Percentiles rank a stretch among this genome's conserved stretches.
phyloP scores from a whole-genome alignment of 1,140 invertebrate genomes.

The Delia radicum region DNA sequence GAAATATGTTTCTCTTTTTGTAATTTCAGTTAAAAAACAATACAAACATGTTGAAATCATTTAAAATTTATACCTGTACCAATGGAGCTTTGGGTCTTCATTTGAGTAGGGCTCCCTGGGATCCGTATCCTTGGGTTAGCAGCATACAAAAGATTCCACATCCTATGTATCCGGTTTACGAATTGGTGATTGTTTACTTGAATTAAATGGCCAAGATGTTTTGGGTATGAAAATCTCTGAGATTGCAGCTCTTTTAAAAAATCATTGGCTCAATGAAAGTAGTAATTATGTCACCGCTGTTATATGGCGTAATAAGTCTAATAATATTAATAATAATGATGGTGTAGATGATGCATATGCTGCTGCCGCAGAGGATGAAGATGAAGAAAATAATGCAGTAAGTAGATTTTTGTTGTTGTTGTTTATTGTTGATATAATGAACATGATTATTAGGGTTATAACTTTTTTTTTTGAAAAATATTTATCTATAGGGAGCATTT shows the following conservation, averaged over 20 bases:
- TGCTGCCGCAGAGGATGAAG: not conserved
- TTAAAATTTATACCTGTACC: constrained; percentile 46
- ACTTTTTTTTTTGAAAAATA: too few relatives aligned
- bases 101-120: constrained; percentile 55
- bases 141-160: constrained; percentile 40
- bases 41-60: constrained; percentile 51
- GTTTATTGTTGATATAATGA: not conserved
- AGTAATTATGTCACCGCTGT: constrained; percentile 41
- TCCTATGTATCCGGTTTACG: constrained; percentile 50
- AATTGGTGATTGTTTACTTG: constrained; percentile 53
- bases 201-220: constrained; percentile 52
- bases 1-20: too few relatives aligned
- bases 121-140: constrained; percentile 57
- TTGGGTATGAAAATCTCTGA: constrained; percentile 52
- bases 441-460: too few relatives aligned
- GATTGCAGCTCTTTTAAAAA: constrained; percentile 47
- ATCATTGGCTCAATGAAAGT: constrained; percentile 51
- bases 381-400: constrained; percentile 15
- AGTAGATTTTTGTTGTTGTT: not conserved
- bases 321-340: not conserved
- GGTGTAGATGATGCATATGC: constrained; percentile 2
- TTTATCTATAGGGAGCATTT: too few relatives aligned
- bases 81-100: constrained; percentile 53
- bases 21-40: too few relatives aligned
- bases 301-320: constrained; percentile 43